Base-by-base conservation (phyloP, 2,797 vertebrate species). In the Oreochromis mossambicus region DNA sequence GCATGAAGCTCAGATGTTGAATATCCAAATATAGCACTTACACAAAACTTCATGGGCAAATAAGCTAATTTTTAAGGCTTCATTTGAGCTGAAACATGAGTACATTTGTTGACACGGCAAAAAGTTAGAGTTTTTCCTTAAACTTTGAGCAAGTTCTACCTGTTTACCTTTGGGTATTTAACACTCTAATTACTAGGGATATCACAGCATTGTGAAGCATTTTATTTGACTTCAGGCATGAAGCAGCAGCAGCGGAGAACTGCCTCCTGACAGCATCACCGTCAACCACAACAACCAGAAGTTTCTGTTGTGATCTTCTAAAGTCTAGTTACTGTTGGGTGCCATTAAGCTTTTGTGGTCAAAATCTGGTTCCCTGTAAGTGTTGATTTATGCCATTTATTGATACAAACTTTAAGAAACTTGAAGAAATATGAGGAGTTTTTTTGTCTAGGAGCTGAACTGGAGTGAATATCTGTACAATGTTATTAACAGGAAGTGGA, bases 401-500 rank as follows among this genome's bases (percentile, higher is more conserved):
- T 48, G 43, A 73, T 11, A 29, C 4, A 32, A 46, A 11, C 12
- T 29, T 7, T 19, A 48, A 73, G 68, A 73, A 29, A 73, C 9
- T 19, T 70, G 43, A 48, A 0, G 2, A 26, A 73, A 19, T 46
- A 7, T 29, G 14, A 0, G 6, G 7, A 26, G 9, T 1, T 19
- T 46, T 9, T 70, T 26, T 52, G 19, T n/a, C 5, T 52, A 11
- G 19, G 5, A 24, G 21, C 11, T 24, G n/a, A 73, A 73, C 7
- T 73, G 21, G 13, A 70, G 63, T 24, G 2, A 24, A 24, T 10
- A 43, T 50, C 10, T 32, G 26, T 1, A 32, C 38, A 43, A 26
- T 48, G 15, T 48, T 12, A 48, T 48, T 48, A 48, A 73, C 15
- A 73, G 24, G 15, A 19, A 73, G 9, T 7, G 68, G 14, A 48